phyloP scores from a whole-genome alignment of 2,888 invertebrate genomes.

The Brenthis daphne region DNA sequence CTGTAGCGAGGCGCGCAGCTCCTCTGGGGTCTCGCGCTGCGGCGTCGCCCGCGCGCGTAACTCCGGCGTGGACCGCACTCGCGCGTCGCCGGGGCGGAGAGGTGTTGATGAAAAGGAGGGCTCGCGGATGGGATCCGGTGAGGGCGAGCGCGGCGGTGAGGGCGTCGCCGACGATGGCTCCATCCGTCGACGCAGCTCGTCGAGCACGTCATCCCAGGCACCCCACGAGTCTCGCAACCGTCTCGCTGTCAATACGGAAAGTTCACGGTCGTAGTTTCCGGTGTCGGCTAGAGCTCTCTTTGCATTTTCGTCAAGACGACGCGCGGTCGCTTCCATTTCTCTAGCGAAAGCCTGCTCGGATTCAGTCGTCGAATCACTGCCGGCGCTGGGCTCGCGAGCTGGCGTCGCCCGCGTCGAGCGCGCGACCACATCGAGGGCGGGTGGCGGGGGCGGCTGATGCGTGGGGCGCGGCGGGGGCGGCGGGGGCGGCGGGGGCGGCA shows the following conservation, averaged over 20 bases:
- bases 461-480: slow-evolving; percentile 53
- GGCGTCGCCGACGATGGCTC: slow-evolving; percentile 66
- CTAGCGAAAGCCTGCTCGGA: slow-evolving; percentile 72
- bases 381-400: slow-evolving; percentile 70
- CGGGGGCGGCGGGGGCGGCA: slow-evolving; percentile 67
- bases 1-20: slow-evolving; percentile 78
- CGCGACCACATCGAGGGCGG: slow-evolving; percentile 51
- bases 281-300: slow-evolving; percentile 74
- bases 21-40: slow-evolving; percentile 74
- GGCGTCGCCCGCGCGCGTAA: slow-evolving; percentile 72
- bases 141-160: slow-evolving; percentile 70
- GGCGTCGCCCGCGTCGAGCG: slow-evolving; percentile 55
- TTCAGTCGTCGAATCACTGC: slow-evolving; percentile 76
- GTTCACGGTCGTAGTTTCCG: slow-evolving; percentile 80
- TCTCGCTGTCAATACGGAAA: slow-evolving; percentile 80
- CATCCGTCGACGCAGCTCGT: slow-evolving; percentile 71
- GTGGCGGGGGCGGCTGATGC: slow-evolving; percentile 56
- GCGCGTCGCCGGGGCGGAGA: slow-evolving; percentile 74
- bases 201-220: slow-evolving; percentile 77
- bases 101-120: slow-evolving; percentile 83
- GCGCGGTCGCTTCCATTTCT: slow-evolving; percentile 76
- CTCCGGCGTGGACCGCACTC: slow-evolving; percentile 84
- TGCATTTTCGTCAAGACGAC: slow-evolving; percentile 69
- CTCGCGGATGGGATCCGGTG: slow-evolving; percentile 67
- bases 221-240: slow-evolving; percentile 77